These are phyloP conservation scores for Agapornis canus DNA, from an alignment of 2,797 vertebrate genomes.

Conservation along the genomic window DNA sequence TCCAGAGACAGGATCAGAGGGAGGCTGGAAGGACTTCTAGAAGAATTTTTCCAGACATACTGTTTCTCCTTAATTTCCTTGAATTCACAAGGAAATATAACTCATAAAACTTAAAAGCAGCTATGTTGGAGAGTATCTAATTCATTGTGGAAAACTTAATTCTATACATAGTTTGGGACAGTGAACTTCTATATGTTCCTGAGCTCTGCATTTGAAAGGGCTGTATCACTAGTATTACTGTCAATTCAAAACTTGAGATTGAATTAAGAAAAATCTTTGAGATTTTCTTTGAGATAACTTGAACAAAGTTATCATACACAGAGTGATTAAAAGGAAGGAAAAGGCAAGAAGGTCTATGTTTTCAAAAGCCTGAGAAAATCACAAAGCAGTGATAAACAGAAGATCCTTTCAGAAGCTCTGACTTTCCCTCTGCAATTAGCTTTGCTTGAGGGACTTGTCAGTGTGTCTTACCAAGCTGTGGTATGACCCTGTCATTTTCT, in stretches of 20 bases:
- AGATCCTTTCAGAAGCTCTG: background rate
- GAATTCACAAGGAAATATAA: background rate
- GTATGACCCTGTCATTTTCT: background rate
- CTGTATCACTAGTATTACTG: background rate
- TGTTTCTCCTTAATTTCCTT: background rate
- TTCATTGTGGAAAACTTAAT: background rate
- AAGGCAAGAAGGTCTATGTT: background rate
- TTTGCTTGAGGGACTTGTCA: constrained; percentile 17
- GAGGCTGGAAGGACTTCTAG: background rate
- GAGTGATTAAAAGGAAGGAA: background rate
- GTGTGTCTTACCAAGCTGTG: background rate
- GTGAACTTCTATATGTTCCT: background rate
- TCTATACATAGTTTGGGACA: background rate
- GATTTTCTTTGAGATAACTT: background rate
- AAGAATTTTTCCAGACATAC: background rate
- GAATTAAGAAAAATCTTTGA: background rate
- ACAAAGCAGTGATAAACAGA: background rate
- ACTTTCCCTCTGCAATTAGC: constrained; percentile 4
- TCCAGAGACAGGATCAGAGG: background rate
- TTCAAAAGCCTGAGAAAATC: background rate
- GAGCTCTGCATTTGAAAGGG: background rate
- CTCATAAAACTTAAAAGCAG: background rate
- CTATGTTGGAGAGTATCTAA: background rate
- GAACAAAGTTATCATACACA: background rate
- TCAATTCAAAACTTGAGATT: background rate